phyloP scores from a whole-genome alignment of 2,113 vertebrate genomes.

The Pseudorectes ferrugineus region DNA sequence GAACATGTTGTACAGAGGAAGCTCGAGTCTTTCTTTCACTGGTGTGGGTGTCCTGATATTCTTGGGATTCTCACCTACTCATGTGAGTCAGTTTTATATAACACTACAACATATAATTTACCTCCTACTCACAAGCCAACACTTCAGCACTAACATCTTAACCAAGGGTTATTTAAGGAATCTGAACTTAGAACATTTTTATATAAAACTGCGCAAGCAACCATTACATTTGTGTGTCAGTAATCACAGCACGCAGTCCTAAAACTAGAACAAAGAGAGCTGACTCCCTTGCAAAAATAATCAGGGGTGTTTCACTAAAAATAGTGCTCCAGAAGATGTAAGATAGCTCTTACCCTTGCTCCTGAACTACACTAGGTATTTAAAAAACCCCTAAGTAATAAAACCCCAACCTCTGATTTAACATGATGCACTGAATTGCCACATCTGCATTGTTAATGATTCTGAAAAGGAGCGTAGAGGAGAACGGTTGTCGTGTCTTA shows the following conservation, averaged over 20 bases:
- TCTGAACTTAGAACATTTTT: slow-evolving; percentile 66
- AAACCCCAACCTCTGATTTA: background rate
- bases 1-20: slow-evolving; percentile 70
- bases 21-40: slow-evolving; percentile 42
- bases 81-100: slow-evolving; percentile 81
- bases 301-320: slow-evolving; percentile 18
- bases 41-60: slow-evolving; percentile 75
- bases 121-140: slow-evolving; percentile 76
- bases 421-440: background rate
- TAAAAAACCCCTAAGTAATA: background rate
- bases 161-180: slow-evolving; percentile 72
- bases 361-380: background rate
- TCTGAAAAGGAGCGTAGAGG: background rate
- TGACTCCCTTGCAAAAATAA: slow-evolving; percentile 21
- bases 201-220: slow-evolving; percentile 68
- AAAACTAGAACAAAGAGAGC: slow-evolving; percentile 38
- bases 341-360: background rate
- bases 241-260: slow-evolving; percentile 48
- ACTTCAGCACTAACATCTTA: slow-evolving; percentile 72
- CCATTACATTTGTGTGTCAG: slow-evolving; percentile 67
- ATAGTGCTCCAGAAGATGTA: background rate
- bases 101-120: slow-evolving; percentile 75
- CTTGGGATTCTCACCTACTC: slow-evolving; percentile 76
- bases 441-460: background rate
- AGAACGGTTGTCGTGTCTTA: background rate